These are phyloP conservation scores for Andrena bicolor DNA, from an alignment of 2,888 invertebrate genomes.

Conservation along the genomic window DNA sequence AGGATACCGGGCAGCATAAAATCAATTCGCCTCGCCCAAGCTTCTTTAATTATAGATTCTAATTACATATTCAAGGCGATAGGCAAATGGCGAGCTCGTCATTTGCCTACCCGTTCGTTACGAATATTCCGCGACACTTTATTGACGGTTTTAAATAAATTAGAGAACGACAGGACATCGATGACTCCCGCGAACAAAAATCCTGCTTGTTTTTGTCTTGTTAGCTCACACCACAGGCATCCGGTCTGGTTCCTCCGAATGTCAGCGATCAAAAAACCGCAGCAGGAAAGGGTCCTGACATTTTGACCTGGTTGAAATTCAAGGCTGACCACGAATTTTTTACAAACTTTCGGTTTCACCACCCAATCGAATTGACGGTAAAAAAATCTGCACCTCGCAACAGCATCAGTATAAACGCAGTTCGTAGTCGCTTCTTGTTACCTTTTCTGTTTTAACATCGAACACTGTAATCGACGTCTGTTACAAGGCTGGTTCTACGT, in stretches of 20 bases:
- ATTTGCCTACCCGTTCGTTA: background rate
- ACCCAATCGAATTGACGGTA: background rate
- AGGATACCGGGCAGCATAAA: too few species aligned
- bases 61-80: constrained; percentile 28
- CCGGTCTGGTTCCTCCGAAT: constrained; percentile 16
- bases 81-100: background rate
- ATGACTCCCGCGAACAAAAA: background rate
- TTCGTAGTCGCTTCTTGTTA: background rate
- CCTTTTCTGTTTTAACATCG: background rate
- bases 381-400: too few species aligned
- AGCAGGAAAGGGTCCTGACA: constrained; percentile 32
- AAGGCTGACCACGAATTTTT: constrained; percentile 49
- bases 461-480: background rate
- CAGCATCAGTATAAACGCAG: background rate
- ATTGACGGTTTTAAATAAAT: background rate
- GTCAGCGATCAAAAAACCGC: constrained; percentile 38
- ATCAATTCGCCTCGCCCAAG: background rate
- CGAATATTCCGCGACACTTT: background rate
- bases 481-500: background rate
- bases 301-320: constrained; percentile 58
- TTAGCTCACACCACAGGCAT: constrained; percentile 11
- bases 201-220: background rate
- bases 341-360: background rate
- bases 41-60: constrained; percentile 15
- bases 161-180: background rate